Evolutionary conservation across 2,797 vertebrate species (phyloP).

Genomic region (Phrynocephalus vlangalii): DNA sequence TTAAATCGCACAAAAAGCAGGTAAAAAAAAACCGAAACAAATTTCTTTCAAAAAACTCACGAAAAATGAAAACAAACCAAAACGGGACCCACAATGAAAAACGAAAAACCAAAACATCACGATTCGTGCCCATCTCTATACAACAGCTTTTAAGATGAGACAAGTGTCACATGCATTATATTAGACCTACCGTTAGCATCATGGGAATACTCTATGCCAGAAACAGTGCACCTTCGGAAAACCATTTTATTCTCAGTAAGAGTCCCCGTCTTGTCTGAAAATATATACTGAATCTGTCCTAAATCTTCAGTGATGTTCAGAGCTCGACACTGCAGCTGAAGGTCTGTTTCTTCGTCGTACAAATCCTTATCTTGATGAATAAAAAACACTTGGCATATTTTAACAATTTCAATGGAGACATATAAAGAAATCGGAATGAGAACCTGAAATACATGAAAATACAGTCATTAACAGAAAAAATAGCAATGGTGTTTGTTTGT

Average conservation of each 20-base stretch:
- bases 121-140: neutral
- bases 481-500: neutral
- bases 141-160: constrained; percentile 35
- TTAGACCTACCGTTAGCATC: constrained; percentile 91
- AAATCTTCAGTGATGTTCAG: constrained; percentile 98
- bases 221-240: constrained; percentile 95
- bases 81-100: too few species aligned
- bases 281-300: constrained; percentile 97
- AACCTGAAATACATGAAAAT: constrained; percentile 80
- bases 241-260: constrained; percentile 99
- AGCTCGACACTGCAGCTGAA: constrained; percentile 92
- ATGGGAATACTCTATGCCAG: constrained; percentile 95
- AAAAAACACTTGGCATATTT: constrained; percentile 97
- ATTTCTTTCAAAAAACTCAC: too few species aligned
- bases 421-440: constrained; percentile 98
- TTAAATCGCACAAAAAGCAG: too few species aligned
- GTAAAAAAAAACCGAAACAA: too few species aligned
- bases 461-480: constrained; percentile 33
- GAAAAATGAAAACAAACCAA: too few species aligned
- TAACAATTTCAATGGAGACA: constrained; percentile 98
- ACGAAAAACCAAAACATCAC: too few species aligned
- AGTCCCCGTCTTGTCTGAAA: constrained; percentile 98
- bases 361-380: constrained; percentile 95
- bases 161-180: constrained; percentile 21
- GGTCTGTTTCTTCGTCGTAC: constrained; percentile 95